These are phyloP conservation scores for Halictus ligatus DNA, from an alignment of 2,888 invertebrate species.

Conservation along the genomic window DNA sequence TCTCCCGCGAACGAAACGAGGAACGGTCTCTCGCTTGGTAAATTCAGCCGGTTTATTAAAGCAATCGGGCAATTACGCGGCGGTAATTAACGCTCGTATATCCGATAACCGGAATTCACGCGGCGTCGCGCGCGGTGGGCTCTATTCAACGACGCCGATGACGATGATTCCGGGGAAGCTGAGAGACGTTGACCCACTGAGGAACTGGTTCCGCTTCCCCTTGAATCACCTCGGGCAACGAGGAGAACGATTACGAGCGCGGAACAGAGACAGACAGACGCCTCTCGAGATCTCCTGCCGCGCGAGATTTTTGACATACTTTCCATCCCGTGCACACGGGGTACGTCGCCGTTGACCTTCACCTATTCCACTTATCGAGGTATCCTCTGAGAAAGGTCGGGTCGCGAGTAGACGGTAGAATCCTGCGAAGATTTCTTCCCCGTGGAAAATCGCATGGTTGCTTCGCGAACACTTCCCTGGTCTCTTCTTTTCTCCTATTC, in stretches of 20 bases:
- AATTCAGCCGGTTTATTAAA: not conserved
- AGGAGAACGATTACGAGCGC: constrained; percentile 38
- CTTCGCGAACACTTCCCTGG: not conserved
- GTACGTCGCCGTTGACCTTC: constrained; percentile 79
- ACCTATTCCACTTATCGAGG: constrained; percentile 74
- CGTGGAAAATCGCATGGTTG: constrained; percentile 28
- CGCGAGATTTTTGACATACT: constrained; percentile 83
- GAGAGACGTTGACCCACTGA: constrained; percentile 83
- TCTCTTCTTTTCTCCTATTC: not conserved
- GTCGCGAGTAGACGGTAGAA: not conserved
- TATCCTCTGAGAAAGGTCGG: constrained; percentile 48
- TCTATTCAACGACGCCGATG: constrained; percentile 52
- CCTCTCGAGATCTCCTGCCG: constrained; percentile 67
- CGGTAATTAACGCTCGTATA: constrained; percentile 36
- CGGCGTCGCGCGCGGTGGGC: constrained; percentile 40
- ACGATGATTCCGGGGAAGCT: constrained; percentile 64
- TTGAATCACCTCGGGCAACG: constrained; percentile 68
- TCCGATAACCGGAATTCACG: constrained; percentile 49
- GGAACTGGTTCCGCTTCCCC: constrained; percentile 83
- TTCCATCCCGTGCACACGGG: constrained; percentile 74
- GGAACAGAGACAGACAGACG: constrained; percentile 51
- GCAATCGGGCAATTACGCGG: constrained; percentile 26
- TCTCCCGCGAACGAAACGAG: not conserved
- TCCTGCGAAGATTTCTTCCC: not conserved
- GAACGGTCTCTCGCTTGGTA: not conserved